Evolutionary conservation across 2,888 invertebrate genomes (phyloP).

Genomic region (Lasioglossum morio): DNA sequence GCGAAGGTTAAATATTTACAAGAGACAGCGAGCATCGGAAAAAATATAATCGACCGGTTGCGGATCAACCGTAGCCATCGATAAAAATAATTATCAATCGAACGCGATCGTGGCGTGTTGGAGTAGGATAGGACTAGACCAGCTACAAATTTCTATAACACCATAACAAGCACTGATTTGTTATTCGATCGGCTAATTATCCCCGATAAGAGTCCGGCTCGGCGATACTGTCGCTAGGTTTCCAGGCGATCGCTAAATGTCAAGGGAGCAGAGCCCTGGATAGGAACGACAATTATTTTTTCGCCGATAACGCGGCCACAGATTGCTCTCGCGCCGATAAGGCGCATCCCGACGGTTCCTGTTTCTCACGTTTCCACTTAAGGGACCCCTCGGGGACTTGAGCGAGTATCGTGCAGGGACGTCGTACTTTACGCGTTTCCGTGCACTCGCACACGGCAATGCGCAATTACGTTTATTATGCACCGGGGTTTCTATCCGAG

Average conservation of each 20-base stretch:
- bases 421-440: slow-evolving; percentile 44
- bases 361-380: slow-evolving; percentile 65
- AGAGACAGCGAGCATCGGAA: background rate
- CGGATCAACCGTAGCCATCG: too few species aligned
- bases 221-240: background rate
- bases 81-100: background rate
- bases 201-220: background rate
- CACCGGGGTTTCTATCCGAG: background rate
- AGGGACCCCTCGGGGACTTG: slow-evolving; percentile 39
- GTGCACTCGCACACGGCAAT: slow-evolving; percentile 8
- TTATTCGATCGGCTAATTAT: slow-evolving; percentile 28
- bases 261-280: slow-evolving; percentile 23
- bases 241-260: slow-evolving; percentile 20
- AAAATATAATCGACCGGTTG: background rate
- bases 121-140: background rate
- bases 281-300: slow-evolving; percentile 61
- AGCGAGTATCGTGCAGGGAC: slow-evolving; percentile 27
- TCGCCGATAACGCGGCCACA: slow-evolving; percentile 46
- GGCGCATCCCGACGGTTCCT: slow-evolving; percentile 34
- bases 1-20: background rate
- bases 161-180: background rate
- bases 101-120: background rate
- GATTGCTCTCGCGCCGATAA: slow-evolving; percentile 38
- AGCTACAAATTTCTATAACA: slow-evolving; percentile 9
- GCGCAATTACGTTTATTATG: slow-evolving; percentile 47